Base-by-base conservation (phyloP, 2,888 invertebrate genomes). In the Malthinus flaveolus region DNA sequence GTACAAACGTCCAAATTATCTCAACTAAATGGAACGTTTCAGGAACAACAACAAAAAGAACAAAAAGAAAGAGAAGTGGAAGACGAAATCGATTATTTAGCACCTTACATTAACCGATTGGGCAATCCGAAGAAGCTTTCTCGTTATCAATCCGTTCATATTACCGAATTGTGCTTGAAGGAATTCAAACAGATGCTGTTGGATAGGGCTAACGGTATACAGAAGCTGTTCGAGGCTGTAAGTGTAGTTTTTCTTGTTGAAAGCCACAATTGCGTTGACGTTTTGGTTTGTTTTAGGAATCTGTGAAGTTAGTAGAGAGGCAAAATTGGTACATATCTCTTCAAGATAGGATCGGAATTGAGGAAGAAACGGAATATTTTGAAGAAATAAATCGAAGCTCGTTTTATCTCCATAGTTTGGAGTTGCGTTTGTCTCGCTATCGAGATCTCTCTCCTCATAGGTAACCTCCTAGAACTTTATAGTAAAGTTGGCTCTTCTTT, bases 111-210 rank as follows among this genome's bases (percentile, higher is more conserved):
- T 10, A 84, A 84, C 1, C 80, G 84, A 23, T 77, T 87, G 71
- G 83, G 84, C 15, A 81, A 83, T 34, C 80, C 82, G 0, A 73
- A 76, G 0, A 77, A 75, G 32, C 75, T 85, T 10, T 67, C 73
- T 0, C 56, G 56, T 8, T 13, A 75, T 0, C 75, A 85, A 39
- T 82, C 84, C 0, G 36, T 78, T 0, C 77, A 81, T 48, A 79
- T 85, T 32, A 82, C 82, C 9, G 75, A 82, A 0, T 71, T 83
- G 3, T 91, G 91, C 61, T 76, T 91, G 37, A 81, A 80, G 49
- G 90, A 91, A 71, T 87, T 89, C 66, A 88, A 87, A 68, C 77
- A 83, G 0, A 80, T 83, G 32, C 82, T 87, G 60, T 77, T 89
- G 3, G 80, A 81, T 0, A 78, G 89, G 36, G 87, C 89, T 10